Evolutionary conservation across 2,797 vertebrate genomes (phyloP), one percentile per base, ranked within the genome.

Genomic region (Galagoides demidoff): DNA sequence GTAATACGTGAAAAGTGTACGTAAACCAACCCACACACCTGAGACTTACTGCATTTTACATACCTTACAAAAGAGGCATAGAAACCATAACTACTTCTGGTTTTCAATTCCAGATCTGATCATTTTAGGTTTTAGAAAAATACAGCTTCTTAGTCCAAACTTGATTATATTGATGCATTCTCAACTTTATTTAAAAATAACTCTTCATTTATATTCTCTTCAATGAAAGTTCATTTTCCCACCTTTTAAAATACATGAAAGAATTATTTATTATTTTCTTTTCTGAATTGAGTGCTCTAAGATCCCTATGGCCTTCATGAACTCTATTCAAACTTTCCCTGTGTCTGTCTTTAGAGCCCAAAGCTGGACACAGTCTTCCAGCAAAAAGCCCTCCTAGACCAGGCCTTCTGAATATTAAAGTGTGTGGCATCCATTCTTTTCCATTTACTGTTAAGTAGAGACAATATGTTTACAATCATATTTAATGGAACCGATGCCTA

Each of bases 401-500:
- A 94, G 52, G 63, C 27, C 31, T 91, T 83, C 73, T 92, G 77
- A 95, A 89, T 90, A 96, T 83, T 95, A 55, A 93, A 92, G 61
- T 70, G 57, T 95, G 81, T 85, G 92, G 92, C 71, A 66, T 85
- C 63, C 63, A 27, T 94, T 95, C 31, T 95, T 79, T 92, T 64
- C 92, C 81, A 96, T 49, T 95, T 97, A 96, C 64, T 86, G 77
- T 92, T 95, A 95, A 92, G 89, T 90, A 91, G 57, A 97, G 83
- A 90, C 57, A 94, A 34, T 88, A 78, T 89, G 90, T 81, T 95
- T 95, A 79, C 86, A 96, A 96, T 96, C 95, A 94, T 88, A 85
- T 76, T 82, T 97, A 97, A 95, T 96, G 97, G 96, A 9, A 29
- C 31, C 85, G 70, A 94, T 57, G 68, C 17, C 86, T 94, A 78